Evolutionary conservation across 1,140 invertebrate species (phyloP), one percentile per base, ranked within the genome.

Genomic region (Plectrocnemia conspersa): DNA sequence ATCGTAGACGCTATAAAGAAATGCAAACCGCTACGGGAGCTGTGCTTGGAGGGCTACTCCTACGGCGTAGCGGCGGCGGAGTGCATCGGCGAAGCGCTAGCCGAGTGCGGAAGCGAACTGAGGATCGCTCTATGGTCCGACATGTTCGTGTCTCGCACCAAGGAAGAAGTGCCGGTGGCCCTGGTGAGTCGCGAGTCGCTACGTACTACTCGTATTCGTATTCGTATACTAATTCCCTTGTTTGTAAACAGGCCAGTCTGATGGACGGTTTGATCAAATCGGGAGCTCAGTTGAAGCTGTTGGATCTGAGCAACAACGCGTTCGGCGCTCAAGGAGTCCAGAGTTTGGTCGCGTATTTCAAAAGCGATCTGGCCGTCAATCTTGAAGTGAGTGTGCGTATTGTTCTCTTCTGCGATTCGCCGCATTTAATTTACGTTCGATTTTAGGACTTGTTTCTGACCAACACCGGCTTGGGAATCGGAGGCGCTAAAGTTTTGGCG

Each of bases 291-390:
- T 38, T 50, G 21, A 50, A 32, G 1, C n/a, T 35, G 2, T 16
- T 50, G 10, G 32, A 50, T 38, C 27, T 50, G 22, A 50, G 47
- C 22, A 27, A 50, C 25, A 50, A 50, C 25, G 47, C 47, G 13
- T 50, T 50, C 19, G 47, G 47, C 2, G 47, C 47, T 50, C 47
- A 33, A 1, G 47, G 47, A 7, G 25, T 50, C 2, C 15, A 38
- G 25, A 50, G 47, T 50, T 19, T 50, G 1, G 47, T 50, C 1
- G 7, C 22, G 13, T 50, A 50, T 38, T 38, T 50, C 21, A 32
- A 50, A 50, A 38, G 47, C 25, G 16, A 27, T 13, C 32, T 24
- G 9, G 21, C 47, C 5, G 32, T 35, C 21, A 27, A 50, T 38
- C 22, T 50, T 18, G 16, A 50, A 22, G 47, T 50, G 13, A 19